phyloP scores from a whole-genome alignment of 2,888 invertebrate genomes.

The Charanyca ferruginea region DNA sequence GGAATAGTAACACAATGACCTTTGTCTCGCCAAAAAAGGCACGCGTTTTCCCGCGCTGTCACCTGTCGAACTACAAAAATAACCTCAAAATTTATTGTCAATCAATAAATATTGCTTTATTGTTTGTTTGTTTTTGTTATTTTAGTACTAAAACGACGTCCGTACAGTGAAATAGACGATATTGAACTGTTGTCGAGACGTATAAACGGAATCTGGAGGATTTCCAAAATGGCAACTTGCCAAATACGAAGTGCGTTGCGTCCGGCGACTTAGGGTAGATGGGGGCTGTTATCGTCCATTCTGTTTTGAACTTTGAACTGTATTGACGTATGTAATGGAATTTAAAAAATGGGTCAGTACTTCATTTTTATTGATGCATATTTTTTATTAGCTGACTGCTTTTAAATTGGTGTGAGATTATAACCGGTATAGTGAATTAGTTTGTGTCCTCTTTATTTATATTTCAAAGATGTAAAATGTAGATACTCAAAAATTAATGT shows the following conservation, averaged over 20 bases:
- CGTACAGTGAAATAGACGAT: conserved; percentile 74
- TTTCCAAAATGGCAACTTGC: conserved; percentile 88
- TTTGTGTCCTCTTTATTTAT: not conserved
- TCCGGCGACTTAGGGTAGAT: conserved; percentile 67
- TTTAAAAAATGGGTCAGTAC: conserved; percentile 16
- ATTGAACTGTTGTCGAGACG: conserved; percentile 77
- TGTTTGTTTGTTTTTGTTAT: conserved; percentile 60
- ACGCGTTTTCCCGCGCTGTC: conserved; percentile 69
- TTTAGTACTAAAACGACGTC: conserved; percentile 71
- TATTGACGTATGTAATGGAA: conserved; percentile 41
- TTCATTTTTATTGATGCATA: conserved; percentile 34
- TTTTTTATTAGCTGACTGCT: conserved; percentile 9
- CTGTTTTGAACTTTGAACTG: conserved; percentile 49
- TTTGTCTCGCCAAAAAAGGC: conserved; percentile 62
- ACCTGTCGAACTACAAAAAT: conserved; percentile 58
- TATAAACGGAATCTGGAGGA: conserved; percentile 76
- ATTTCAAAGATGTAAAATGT: no score
- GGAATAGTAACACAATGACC: conserved; percentile 61
- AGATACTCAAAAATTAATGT: no score
- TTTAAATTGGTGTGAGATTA: conserved; percentile 10
- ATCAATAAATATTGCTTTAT: conserved; percentile 46
- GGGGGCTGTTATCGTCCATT: conserved; percentile 39
- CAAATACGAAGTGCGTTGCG: conserved; percentile 90
- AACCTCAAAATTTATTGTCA: conserved; percentile 64
- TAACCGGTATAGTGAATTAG: not conserved